A percentile compares a stretch with the other conserved stretches of the same genome.
Evolutionary conservation across 1,140 invertebrate genomes (phyloP).

Genomic region (Leptinotarsa lineolata): DNA sequence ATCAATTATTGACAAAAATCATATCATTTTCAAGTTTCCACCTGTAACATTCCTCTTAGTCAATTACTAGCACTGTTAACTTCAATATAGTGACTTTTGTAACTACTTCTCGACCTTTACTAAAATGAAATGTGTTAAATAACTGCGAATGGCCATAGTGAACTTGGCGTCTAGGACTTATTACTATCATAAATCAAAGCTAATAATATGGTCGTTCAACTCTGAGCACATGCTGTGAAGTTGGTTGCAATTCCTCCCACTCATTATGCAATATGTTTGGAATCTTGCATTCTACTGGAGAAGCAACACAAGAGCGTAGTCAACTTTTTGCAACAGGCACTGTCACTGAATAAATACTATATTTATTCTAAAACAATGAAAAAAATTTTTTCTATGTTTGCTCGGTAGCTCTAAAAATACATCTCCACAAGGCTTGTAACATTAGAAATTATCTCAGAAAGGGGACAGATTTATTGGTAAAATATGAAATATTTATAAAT

Average conservation of each 20-base stretch:
- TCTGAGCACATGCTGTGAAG: slow-evolving; percentile 15
- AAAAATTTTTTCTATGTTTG: too few relatives aligned
- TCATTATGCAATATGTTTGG: slow-evolving; percentile 21
- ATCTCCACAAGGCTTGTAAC: too few relatives aligned
- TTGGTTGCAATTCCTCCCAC: slow-evolving; percentile 21
- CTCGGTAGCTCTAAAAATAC: too few relatives aligned
- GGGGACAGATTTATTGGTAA: too few relatives aligned
- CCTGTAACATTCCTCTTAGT: neutral
- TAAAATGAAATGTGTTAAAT: slow-evolving; percentile 10
- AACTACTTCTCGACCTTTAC: neutral
- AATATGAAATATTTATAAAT: too few relatives aligned
- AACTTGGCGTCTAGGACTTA: slow-evolving; percentile 13
- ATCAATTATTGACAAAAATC: too few relatives aligned
- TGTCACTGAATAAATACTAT: too few relatives aligned
- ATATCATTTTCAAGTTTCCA: neutral
- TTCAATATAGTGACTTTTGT: neutral
- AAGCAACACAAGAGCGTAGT: neutral
- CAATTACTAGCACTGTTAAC: neutral
- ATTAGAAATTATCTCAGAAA: too few relatives aligned
- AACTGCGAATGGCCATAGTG: slow-evolving; percentile 14
- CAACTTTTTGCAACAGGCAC: neutral
- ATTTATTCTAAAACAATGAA: too few relatives aligned
- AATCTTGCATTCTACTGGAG: neutral
- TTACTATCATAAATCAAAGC: slow-evolving; percentile 22
- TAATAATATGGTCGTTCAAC: slow-evolving; percentile 25